phyloP scores from a whole-genome alignment of 2,888 invertebrate genomes.

The Oscheius sp. region DNA sequence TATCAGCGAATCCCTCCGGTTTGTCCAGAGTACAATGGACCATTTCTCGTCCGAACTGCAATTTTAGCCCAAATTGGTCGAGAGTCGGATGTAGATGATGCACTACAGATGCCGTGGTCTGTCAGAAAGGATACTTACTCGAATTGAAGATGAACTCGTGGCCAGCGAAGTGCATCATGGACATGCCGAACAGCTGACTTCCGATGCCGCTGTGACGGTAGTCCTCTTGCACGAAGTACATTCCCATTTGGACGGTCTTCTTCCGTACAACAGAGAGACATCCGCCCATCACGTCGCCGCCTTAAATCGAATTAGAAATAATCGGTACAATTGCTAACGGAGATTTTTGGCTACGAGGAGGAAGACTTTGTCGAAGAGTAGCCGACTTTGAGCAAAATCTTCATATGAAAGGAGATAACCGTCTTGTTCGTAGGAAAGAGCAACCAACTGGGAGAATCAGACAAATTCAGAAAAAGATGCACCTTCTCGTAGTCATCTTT shows the following conservation, averaged over 20 bases:
- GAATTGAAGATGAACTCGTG: conserved; percentile 11
- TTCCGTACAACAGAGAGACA: conserved; percentile 5
- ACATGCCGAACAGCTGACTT: conserved; percentile 30
- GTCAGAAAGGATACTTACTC: not conserved
- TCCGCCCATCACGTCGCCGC: conserved; percentile 41
- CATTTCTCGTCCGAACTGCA: conserved; percentile 16
- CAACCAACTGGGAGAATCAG: conserved; percentile 26
- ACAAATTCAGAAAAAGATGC: not conserved
- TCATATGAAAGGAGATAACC: conserved; percentile 36
- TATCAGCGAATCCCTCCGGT: conserved; percentile 26
- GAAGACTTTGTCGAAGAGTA: not conserved
- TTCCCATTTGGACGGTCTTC: conserved; percentile 23
- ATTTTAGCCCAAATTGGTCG: conserved; percentile 11
- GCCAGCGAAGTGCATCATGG: not conserved
- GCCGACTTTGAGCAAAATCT: not conserved
- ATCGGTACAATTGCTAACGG: not conserved
- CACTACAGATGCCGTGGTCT: no score
- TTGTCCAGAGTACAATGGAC: conserved; percentile 11
- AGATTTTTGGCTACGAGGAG: conserved; percentile 26
- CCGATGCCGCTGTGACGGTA: conserved; percentile 46
- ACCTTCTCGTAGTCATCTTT: conserved; percentile 45
- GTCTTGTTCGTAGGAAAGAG: conserved; percentile 34
- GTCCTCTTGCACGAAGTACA: conserved; percentile 42
- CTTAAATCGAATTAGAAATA: conserved; percentile 15
- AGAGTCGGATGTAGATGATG: conserved; percentile 19